Evolutionary conservation across 2,113 vertebrate genomes (phyloP), one percentile per base, ranked within the genome.

Genomic region (Pangasianodon hypophthalmus): DNA sequence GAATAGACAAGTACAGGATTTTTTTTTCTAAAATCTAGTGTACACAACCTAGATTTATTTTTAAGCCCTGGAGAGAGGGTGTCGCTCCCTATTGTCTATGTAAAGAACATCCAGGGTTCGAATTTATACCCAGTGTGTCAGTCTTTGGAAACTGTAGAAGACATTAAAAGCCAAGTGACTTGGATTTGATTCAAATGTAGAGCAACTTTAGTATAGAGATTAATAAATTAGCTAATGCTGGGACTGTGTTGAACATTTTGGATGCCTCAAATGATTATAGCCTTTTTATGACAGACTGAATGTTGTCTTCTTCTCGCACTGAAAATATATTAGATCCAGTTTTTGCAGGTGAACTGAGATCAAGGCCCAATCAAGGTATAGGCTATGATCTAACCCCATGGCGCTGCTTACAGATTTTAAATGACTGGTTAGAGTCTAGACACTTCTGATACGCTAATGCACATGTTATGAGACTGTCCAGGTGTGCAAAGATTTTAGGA

Each of bases 21-120:
- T 52, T 50, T 21, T 77, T 2, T 6, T 4, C 50, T 54, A 32
- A 52, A 54, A 82, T 56, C n/a, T 0, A 56, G 16, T 11, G 37
- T 60, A 84, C 82, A 84, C 82, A 84, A 60, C 54, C 82, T 41
- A 84, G 82, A 84, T 84, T 84, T 84, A 84, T 84, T 60, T 84
- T 84, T 83, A 83, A 60, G 54, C 82, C 54, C 32, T 44, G 54
- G 54, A 41, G 52, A 83, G 18, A 58, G 4, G n/a, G 29, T 54
- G 79, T 54, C 79, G 54, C 32, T 58, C 9, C 54, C 9, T 44
- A 44, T 60, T 84, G 81, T 84, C n/a, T 37, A 83, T 58, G 80
- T 83, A 83, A 56, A 21, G 14, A 37, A 41, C 52, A 58, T 37
- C 29, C 50, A 82, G 16, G 80, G 16, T 7, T 82, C 16, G 1